A percentile compares a stretch with the other conserved stretches of the same genome.
Evolutionary conservation across 2,888 invertebrate genomes (phyloP).

Genomic region (Tenthredo livida): DNA sequence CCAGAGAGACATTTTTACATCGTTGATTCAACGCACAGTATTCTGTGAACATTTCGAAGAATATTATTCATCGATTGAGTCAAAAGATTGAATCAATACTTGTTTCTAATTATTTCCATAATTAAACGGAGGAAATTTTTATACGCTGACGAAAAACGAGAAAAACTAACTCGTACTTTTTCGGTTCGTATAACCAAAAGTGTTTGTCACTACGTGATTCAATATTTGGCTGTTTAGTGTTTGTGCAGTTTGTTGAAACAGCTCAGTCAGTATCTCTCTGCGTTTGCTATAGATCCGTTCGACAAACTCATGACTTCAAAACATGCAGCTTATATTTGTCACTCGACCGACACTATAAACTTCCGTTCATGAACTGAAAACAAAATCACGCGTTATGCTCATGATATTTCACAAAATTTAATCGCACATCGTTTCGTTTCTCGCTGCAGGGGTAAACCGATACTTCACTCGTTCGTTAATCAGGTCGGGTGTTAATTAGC

Average conservation of each 20-base stretch:
- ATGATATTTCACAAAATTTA: background rate
- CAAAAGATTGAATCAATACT: background rate
- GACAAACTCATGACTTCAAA: background rate
- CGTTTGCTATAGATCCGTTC: background rate
- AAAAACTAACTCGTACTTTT: background rate
- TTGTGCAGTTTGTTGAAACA: slow-evolving; percentile 15
- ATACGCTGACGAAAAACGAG: background rate
- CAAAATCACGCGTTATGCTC: background rate
- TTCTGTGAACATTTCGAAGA: background rate
- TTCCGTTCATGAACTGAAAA: background rate
- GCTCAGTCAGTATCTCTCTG: background rate
- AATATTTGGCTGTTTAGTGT: slow-evolving; percentile 23
- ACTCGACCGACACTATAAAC: background rate
- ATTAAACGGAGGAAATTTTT: background rate
- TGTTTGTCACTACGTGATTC: slow-evolving; percentile 1
- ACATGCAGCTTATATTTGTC: slow-evolving; percentile 1
- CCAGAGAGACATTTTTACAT: background rate
- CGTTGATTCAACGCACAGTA: background rate
- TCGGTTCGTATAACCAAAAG: background rate
- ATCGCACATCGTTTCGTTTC: too few relatives aligned
- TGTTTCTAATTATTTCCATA: background rate
- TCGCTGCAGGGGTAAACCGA: too few relatives aligned
- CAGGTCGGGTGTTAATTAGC: too few relatives aligned
- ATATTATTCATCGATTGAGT: background rate
- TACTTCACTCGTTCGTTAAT: too few relatives aligned